Evolutionary conservation across 2,888 invertebrate genomes (phyloP).

Genomic region (Meiosimyza platycephala): DNA sequence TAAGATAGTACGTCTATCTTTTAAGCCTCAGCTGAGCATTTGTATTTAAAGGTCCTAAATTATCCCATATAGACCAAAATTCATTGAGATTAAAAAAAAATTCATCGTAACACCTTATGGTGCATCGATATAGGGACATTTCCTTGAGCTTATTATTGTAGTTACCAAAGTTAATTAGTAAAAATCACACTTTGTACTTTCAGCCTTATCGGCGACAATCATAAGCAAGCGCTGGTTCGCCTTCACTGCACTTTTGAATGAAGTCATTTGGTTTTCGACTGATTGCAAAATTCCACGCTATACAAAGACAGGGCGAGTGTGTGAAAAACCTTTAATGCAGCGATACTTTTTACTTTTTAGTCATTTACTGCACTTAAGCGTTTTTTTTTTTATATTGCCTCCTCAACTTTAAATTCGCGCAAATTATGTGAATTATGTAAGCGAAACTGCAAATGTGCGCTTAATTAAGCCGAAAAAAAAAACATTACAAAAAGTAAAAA

Average conservation of each 20-base stretch:
- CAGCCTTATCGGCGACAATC: too few relatives aligned
- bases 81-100: too few relatives aligned
- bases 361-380: neutral
- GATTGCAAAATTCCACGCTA: slow-evolving; percentile 1
- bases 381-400: neutral
- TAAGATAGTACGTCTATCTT: too few relatives aligned
- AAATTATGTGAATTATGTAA: slow-evolving; percentile 39
- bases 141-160: too few relatives aligned
- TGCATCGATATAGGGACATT: too few relatives aligned
- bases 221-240: slow-evolving; percentile 1
- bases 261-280: slow-evolving; percentile 7
- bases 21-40: too few relatives aligned
- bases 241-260: slow-evolving; percentile 8
- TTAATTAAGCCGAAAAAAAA: slow-evolving; percentile 46
- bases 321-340: neutral
- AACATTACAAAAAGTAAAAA: slow-evolving; percentile 1
- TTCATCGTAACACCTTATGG: too few relatives aligned
- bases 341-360: neutral
- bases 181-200: too few relatives aligned
- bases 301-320: slow-evolving; percentile 3
- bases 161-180: too few relatives aligned
- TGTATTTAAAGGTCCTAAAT: too few relatives aligned
- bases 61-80: too few relatives aligned
- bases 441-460: slow-evolving; percentile 45
- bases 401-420: slow-evolving; percentile 8